Conservation (phyloP, 2,113 vertebrate species). For the Ellobius talpinus region DNA sequence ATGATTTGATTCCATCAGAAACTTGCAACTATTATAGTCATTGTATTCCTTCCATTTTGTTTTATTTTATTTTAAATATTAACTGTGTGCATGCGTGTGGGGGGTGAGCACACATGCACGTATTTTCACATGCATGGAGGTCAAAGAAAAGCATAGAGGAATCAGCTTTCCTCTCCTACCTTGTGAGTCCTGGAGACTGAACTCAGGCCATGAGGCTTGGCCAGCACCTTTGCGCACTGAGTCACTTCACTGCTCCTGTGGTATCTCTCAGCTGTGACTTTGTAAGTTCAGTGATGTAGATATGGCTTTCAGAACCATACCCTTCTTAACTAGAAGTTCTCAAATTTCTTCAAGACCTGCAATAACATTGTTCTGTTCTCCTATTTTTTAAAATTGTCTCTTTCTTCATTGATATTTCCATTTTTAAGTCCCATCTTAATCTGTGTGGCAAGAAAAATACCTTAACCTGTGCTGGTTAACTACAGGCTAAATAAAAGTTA, state of each 20-base stretch:
- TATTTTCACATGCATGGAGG: not conserved
- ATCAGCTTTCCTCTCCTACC: not conserved
- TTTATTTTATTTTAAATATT: not conserved
- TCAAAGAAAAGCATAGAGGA: not conserved
- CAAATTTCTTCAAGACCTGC: not conserved
- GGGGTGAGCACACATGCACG: rapidly evolving
- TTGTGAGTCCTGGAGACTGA: too few relatives aligned
- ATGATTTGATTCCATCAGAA: not conserved
- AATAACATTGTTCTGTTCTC: not conserved
- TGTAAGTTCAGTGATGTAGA: not conserved
- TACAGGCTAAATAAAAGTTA: not conserved
- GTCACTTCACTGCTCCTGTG: not conserved
- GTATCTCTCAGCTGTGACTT: not conserved
- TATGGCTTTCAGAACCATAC: not conserved
- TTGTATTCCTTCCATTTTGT: not conserved
- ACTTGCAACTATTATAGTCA: not conserved
- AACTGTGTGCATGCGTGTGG: not conserved
- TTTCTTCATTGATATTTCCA: not conserved
- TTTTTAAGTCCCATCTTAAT: not conserved
- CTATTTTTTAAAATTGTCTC: not conserved
- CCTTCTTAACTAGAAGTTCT: not conserved
- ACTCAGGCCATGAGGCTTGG: not conserved
- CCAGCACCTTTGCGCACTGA: not conserved
- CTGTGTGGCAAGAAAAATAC: not conserved
- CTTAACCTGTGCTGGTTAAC: not conserved